These are phyloP conservation scores for Amphipoea oculea DNA, from an alignment of 2,888 invertebrate species.

Conservation along the genomic window DNA sequence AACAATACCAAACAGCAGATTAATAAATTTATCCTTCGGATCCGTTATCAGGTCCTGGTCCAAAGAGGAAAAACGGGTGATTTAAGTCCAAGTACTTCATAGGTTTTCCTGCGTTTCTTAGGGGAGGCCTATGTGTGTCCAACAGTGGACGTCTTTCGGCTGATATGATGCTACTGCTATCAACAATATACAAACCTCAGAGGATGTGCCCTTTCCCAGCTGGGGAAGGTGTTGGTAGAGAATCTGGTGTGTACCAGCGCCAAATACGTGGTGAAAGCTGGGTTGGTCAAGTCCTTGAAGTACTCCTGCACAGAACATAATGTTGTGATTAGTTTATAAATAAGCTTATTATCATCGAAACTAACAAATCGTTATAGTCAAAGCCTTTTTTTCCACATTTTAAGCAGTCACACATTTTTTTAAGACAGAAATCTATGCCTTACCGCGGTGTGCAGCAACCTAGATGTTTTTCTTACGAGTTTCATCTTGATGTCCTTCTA, in stretches of 20 bases:
- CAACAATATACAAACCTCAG: conserved; percentile 92
- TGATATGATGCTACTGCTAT: background rate
- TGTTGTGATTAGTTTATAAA: background rate
- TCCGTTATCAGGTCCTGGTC: background rate
- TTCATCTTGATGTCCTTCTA: background rate
- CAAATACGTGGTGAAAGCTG: conserved; percentile 97
- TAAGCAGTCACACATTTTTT: background rate
- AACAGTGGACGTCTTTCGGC: background rate
- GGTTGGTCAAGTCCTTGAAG: conserved; percentile 93
- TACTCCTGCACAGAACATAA: conserved; percentile 90
- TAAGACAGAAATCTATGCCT: background rate
- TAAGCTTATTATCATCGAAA: background rate
- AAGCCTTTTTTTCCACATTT: background rate
- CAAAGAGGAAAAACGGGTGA: background rate
- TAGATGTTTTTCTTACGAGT: background rate
- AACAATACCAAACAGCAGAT: conserved; percentile 21
- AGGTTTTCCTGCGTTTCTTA: background rate
- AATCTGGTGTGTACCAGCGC: conserved; percentile 99
- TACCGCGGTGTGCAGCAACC: background rate
- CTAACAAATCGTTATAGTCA: background rate
- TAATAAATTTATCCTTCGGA: background rate
- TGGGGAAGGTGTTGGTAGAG: conserved; percentile 99
- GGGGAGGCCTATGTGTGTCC: background rate
- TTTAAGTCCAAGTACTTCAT: background rate
- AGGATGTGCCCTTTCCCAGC: conserved; percentile 99